A percentile compares a stretch with the other conserved stretches of the same genome.
Conservation (phyloP, 2,888 invertebrate genomes). For the Apodemia duryi region DNA sequence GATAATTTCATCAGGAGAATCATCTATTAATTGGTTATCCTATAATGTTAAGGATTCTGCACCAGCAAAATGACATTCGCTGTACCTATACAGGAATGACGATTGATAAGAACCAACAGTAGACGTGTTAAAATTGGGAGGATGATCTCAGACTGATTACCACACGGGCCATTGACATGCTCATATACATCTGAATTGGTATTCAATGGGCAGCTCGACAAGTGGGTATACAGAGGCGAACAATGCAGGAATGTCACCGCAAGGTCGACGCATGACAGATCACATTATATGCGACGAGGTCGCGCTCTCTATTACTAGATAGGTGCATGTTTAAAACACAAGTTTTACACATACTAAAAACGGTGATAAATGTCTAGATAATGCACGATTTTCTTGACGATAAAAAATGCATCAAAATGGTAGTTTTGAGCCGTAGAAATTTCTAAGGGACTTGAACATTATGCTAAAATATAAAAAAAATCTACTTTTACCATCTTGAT, state of each 20-base stretch:
- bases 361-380: too few relatives aligned
- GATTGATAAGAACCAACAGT: neutral
- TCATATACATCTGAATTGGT: slow-evolving; percentile 20
- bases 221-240: slow-evolving; percentile 28
- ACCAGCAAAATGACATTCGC: neutral
- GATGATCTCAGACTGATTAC: neutral
- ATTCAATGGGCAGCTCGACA: slow-evolving; percentile 22
- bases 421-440: too few relatives aligned
- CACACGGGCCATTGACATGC: slow-evolving; percentile 1
- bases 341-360: neutral
- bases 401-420: too few relatives aligned
- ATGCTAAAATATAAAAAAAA: too few relatives aligned
- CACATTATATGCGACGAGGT: slow-evolving; percentile 26
- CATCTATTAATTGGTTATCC: too few relatives aligned
- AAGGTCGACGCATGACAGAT: slow-evolving; percentile 30
- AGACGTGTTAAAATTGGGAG: neutral
- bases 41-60: too few relatives aligned
- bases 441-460: too few relatives aligned
- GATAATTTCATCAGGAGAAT: too few relatives aligned
- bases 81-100: neutral
- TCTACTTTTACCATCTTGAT: too few relatives aligned
- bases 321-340: neutral
- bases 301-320: slow-evolving; percentile 14
- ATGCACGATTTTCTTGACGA: too few relatives aligned
- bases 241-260: slow-evolving; percentile 30